phyloP scores from a whole-genome alignment of 2,797 vertebrate species.

The Acipenser oxyrinchus region DNA sequence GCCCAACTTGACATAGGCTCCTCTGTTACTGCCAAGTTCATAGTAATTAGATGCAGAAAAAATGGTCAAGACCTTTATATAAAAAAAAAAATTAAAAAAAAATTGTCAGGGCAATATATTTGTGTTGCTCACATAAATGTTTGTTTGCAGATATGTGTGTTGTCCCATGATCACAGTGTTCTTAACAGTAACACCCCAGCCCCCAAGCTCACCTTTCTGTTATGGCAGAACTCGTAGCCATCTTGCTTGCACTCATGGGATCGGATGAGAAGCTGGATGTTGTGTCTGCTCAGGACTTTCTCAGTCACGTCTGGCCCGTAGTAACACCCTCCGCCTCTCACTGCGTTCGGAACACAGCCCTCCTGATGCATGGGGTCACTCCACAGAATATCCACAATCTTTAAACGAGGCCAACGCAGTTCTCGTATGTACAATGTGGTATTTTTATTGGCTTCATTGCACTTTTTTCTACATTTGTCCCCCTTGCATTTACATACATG shows the following conservation, averaged over 20 bases:
- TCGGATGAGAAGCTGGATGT: slow-evolving; percentile 78
- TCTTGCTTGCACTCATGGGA: slow-evolving; percentile 93
- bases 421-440: too few relatives aligned
- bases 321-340: slow-evolving; percentile 83
- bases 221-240: slow-evolving; percentile 86
- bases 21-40: slow-evolving; percentile 86
- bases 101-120: slow-evolving; percentile 35
- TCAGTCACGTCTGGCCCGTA: slow-evolving; percentile 84
- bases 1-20: slow-evolving; percentile 84
- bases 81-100: slow-evolving; percentile 28
- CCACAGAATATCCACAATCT: slow-evolving; percentile 84
- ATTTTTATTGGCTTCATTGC: too few relatives aligned
- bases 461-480: too few relatives aligned
- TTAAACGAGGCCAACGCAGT: slow-evolving; percentile 17
- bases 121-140: not conserved
- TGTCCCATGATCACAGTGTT: not conserved
- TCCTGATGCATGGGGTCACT: slow-evolving; percentile 82
- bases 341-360: slow-evolving; percentile 73
- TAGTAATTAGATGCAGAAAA: slow-evolving; percentile 89
- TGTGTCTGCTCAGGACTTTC: slow-evolving; percentile 65
- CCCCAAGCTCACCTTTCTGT: slow-evolving; percentile 56
- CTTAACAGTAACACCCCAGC: not conserved
- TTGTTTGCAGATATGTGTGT: too few relatives aligned
- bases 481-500: too few relatives aligned
- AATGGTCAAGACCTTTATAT: slow-evolving; percentile 65